Percentiles rank a stretch among this genome's conserved stretches.
These are phyloP conservation scores for Lepidochitona cinerea DNA, from an alignment of 2,888 invertebrate genomes.

Conservation along the genomic window DNA sequence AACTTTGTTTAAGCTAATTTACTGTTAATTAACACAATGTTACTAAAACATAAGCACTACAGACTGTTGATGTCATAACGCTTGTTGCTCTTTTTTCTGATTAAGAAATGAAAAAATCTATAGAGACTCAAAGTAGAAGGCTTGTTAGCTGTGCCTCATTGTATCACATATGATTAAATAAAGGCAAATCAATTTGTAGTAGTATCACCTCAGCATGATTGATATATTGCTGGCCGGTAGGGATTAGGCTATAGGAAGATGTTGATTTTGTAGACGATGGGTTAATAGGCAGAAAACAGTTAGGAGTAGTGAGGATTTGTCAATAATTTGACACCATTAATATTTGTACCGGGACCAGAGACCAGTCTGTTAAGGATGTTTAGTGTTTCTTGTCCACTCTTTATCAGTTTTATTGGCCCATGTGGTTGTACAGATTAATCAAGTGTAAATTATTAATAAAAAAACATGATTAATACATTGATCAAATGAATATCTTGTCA, in stretches of 20 bases:
- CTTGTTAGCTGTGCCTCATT: neutral
- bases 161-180: slow-evolving; percentile 7
- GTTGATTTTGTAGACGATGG: slow-evolving; percentile 1
- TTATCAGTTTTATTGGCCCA: no score
- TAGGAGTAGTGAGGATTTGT: neutral
- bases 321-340: neutral
- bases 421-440: no score
- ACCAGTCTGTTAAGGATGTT: no score
- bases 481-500: no score
- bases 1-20: no score
- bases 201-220: neutral
- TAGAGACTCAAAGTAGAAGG: neutral
- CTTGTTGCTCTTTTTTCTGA: no score
- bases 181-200: neutral
- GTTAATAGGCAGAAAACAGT: slow-evolving; percentile 3
- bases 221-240: neutral
- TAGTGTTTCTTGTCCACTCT: no score
- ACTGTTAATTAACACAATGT: no score
- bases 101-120: slow-evolving; percentile 5
- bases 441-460: no score
- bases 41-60: no score
- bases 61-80: no score
- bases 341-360: neutral
- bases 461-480: no score
- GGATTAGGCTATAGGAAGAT: neutral